Evolutionary conservation across 1,140 invertebrate species (phyloP), one percentile per base, ranked within the genome.

Genomic region (Rhagoletis zephyria): DNA sequence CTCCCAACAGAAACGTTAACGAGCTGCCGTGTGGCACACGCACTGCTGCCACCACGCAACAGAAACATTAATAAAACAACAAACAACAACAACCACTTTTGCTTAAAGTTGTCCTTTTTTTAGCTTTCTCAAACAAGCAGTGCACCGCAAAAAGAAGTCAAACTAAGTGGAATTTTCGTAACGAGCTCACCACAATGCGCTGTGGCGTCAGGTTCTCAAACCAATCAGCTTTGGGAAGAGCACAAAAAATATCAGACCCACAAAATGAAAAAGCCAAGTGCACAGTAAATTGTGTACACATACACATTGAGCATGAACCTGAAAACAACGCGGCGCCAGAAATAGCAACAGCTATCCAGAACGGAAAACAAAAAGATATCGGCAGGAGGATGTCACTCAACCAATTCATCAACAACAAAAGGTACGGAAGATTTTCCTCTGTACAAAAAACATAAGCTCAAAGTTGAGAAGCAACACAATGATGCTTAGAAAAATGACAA

Each of bases 161-260:
- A 56, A 56, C 74, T 51, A 81, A 81, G 74, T 56, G 56, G 16
- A 81, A 81, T 81, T 81, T 81, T 81, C 74, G 45, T 81, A 81
- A 81, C 74, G 74, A 81, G 74, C 48, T 59, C 45, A 56, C 74
- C 48, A 19, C 74, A 81, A 81, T 12, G n/a, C 74, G 74, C 48
- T 81, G 74, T 7, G 48, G 74, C 74, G 48, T n/a, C 61, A 63
- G 61, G 6, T 4, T 14, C 16, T 14, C 61, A 12, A 63, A 9
- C 61, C 74, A 81, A 81, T 51, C 74, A 12, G 74, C 74, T 10
- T 51, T 51, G 51, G 5, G 48, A 19, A 81, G 56, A 81, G 48
- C 48, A 81, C 74, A 56, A 81, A 81, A 81, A 81, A 81, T 81
- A 56, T 81, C 45, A 81, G 45, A 56, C 45, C 12, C 48, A 30